Conservation (phyloP, 2,888 invertebrate species). For the Cinara cedri region DNA sequence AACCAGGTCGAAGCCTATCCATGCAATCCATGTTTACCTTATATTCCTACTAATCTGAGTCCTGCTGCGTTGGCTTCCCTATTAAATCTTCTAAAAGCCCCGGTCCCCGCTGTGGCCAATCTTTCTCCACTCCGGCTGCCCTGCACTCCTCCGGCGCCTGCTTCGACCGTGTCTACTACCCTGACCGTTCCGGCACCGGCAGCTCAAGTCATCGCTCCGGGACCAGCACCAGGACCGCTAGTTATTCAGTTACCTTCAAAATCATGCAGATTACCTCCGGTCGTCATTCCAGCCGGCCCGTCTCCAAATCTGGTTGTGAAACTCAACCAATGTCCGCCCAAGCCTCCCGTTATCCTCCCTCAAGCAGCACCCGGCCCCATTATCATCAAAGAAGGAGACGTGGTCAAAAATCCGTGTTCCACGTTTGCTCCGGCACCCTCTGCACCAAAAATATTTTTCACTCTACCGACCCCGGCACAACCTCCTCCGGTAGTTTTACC, state of each 20-base stretch:
- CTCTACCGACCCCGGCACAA: no score
- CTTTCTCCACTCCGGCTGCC: no score
- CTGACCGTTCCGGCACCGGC: neutral
- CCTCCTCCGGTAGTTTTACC: no score
- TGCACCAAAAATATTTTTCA: no score
- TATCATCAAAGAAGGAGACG: no score
- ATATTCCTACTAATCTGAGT: neutral
- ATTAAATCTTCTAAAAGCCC: neutral
- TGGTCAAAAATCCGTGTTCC: no score
- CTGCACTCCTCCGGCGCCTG: neutral
- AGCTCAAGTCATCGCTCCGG: neutral
- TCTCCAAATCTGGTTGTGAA: no score
- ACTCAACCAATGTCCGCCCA: no score
- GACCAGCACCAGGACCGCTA: slow-evolving; percentile 3
- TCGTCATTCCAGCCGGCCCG: neutral
- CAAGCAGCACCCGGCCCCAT: no score
- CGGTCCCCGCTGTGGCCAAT: no score
- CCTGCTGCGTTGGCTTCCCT: neutral
- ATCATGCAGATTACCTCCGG: neutral
- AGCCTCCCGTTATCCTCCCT: no score
- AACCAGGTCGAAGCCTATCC: neutral
- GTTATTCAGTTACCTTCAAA: slow-evolving; percentile 21
- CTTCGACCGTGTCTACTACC: neutral
- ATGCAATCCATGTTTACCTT: neutral
- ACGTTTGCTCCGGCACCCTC: no score